Conservation (phyloP, 2,797 vertebrate genomes). For the Silurus aristotelis region DNA sequence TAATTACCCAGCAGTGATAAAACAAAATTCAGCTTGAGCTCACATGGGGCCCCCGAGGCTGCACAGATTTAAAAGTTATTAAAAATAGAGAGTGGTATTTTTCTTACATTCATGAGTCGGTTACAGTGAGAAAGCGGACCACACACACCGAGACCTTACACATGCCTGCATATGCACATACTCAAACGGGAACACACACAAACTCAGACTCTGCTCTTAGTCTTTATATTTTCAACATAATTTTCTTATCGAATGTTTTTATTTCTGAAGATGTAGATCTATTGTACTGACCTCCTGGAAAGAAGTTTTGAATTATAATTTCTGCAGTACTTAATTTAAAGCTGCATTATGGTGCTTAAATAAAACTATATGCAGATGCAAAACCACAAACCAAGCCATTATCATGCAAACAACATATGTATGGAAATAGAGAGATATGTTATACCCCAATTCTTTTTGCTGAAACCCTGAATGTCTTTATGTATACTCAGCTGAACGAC, state of each 20-base stretch:
- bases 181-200: conserved; percentile 46
- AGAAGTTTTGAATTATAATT: not conserved
- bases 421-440: conserved; percentile 5
- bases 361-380: conserved; percentile 10
- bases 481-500: conserved; percentile 33
- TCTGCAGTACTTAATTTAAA: conserved; percentile 1
- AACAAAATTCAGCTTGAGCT: conserved; percentile 61
- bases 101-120: conserved; percentile 73
- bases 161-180: conserved; percentile 40
- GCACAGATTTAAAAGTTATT: conserved; percentile 78
- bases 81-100: conserved; percentile 74
- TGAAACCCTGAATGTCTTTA: conserved; percentile 23
- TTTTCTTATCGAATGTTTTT: conserved; percentile 38
- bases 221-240: conserved; percentile 36
- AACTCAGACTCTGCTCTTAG: conserved; percentile 10
- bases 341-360: not conserved
- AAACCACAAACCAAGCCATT: not conserved
- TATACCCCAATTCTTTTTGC: not conserved
- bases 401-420: not conserved
- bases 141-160: conserved; percentile 64
- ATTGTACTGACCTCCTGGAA: conserved; percentile 12
- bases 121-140: conserved; percentile 69
- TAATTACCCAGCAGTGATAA: conserved; percentile 66
- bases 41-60: conserved; percentile 62
- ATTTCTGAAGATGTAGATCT: conserved; percentile 1